Conservation (phyloP, 2,113 vertebrate species). For the Triplophysa tibetana region DNA sequence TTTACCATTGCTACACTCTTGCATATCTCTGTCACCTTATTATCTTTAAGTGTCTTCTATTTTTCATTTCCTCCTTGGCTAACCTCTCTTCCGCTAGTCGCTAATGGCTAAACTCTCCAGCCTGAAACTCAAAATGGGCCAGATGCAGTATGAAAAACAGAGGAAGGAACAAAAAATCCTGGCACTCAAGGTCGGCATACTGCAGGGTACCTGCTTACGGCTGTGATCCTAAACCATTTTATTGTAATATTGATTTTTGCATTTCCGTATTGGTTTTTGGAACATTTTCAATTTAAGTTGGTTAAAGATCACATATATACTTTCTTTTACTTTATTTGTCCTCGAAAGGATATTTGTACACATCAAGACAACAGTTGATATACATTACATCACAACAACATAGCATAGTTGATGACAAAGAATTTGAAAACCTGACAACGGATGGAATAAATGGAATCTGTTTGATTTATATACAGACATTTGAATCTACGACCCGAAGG, state of each 20-base stretch:
- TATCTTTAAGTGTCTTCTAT: constrained; percentile 53
- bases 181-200: constrained; percentile 86
- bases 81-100: constrained; percentile 80
- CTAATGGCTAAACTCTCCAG: constrained; percentile 99
- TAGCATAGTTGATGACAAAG: too few species aligned
- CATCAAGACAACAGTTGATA: too few species aligned
- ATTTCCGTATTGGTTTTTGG: not conserved
- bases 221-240: constrained; percentile 37
- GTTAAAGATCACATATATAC: not conserved
- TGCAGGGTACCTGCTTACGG: constrained; percentile 62
- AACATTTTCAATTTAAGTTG: not conserved
- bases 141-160: constrained; percentile 98
- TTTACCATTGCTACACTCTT: constrained; percentile 23
- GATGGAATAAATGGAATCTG: too few species aligned
- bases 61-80: constrained; percentile 60
- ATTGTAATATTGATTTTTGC: not conserved
- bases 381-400: too few species aligned
- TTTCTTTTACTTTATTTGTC: too few species aligned
- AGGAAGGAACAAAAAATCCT: constrained; percentile 91
- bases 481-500: too few species aligned
- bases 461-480: too few species aligned
- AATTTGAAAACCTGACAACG: too few species aligned
- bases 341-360: too few species aligned
- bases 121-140: constrained; percentile 99
- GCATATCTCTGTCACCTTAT: constrained; percentile 13